These are phyloP conservation scores for Sialia sialis DNA, from an alignment of 2,113 vertebrate genomes.

Conservation along the genomic window DNA sequence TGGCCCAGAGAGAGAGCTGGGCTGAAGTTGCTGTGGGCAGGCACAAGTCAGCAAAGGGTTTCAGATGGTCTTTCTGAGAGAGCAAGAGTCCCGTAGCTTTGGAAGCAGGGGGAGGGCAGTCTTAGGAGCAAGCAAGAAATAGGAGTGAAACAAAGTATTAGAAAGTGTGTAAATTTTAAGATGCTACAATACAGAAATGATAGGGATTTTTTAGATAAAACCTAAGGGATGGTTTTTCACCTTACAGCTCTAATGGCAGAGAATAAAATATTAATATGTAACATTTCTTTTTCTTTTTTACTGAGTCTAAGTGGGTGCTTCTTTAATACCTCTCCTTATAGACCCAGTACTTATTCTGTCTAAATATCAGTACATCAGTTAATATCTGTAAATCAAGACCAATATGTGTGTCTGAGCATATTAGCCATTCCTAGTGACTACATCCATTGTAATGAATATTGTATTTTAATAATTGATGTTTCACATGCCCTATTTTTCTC, in stretches of 20 bases:
- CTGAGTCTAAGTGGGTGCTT: neutral
- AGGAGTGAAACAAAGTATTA: neutral
- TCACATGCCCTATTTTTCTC: slow-evolving; percentile 4
- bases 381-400: slow-evolving; percentile 1
- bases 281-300: neutral
- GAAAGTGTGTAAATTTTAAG: neutral
- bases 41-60: neutral
- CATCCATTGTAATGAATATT: neutral
- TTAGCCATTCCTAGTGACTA: neutral
- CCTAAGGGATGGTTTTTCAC: neutral
- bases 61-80: neutral
- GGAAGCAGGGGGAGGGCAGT: neutral
- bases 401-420: neutral
- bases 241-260: neutral
- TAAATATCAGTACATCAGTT: slow-evolving; percentile 21
- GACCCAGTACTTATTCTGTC: neutral
- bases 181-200: neutral
- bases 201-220: neutral
- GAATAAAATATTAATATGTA: slow-evolving; percentile 2
- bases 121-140: neutral
- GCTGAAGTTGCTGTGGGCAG: neutral
- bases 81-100: neutral
- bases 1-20: neutral
- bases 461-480: slow-evolving; percentile 30
- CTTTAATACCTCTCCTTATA: neutral